Evolutionary conservation across 2,797 vertebrate genomes (phyloP), one percentile per base, ranked within the genome.

Genomic region (Hippocampus kuda): DNA sequence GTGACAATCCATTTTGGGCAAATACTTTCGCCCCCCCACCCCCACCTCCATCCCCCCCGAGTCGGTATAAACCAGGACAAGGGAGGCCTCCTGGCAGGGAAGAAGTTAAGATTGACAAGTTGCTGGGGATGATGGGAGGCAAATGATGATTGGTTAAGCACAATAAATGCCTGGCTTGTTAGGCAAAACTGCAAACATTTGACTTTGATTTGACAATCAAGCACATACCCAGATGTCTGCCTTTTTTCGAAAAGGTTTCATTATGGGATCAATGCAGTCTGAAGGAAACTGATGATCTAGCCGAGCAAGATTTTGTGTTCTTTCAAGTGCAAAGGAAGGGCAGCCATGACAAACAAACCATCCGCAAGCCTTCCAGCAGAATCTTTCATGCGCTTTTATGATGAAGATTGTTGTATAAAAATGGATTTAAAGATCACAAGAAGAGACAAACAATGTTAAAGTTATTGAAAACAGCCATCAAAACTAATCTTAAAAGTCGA

Each of bases 141-240:
- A 42, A 13, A 15, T 26, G 42, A 41, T n/a, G 16, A 20, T 65
- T 65, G 63, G 63, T 65, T 65, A 9, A 65, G 24, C 41, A 26
- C 42, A 44, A 46, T 65, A 48, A 65, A 65, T 27, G 63, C 5
- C 42, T 16, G n/a, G 63, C 42, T 48, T 27, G 63, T 44, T 26
- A 26, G 63, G 13, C n/a, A 26, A 26, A 48, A 65, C 24, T 46
- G 42, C 42, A 65, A 26, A 65, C 42, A 63, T 63, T 44, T 42
- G 61, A 41, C 61, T 63, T 64, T 44, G n/a, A 64, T 64, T 64
- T 48, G 41, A 46, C 13, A 8, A 65, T 24, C 5, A 48, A 48
- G 63, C 42, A 27, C 63, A 65, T 27, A 60, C 27, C 42, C 42
- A 65, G 63, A 65, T 65, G 63, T 65, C 63, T 24, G 61, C 22